A percentile compares a stretch with the other conserved stretches of the same genome.
phyloP scores from a whole-genome alignment of 1,140 invertebrate species.

The Protaetia brevitarsis region DNA sequence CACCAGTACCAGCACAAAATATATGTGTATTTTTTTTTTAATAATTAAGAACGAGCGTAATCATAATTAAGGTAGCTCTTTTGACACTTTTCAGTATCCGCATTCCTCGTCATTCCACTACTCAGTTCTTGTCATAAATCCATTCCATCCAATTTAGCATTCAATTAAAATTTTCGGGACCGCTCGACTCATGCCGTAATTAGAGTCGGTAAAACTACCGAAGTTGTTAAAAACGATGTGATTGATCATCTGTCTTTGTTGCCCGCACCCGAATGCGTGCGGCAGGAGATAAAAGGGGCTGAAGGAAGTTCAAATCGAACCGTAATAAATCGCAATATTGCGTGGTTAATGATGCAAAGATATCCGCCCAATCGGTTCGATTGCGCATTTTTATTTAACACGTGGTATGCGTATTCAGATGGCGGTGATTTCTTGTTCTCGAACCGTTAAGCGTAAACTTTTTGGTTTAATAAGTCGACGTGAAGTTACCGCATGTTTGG shows the following conservation, averaged over 20 bases:
- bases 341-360: neutral
- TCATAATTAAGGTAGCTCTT: no score
- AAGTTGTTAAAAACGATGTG: neutral
- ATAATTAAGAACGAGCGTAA: no score
- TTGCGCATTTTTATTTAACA: neutral
- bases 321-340: neutral
- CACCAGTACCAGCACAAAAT: no score
- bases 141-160: neutral
- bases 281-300: neutral
- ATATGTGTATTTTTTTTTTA: no score
- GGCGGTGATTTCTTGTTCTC: neutral
- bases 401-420: neutral
- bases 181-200: slow-evolving; percentile 1
- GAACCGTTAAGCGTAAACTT: neutral
- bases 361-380: neutral
- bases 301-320: neutral
- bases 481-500: no score
- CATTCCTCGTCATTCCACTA: no score
- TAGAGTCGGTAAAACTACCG: neutral
- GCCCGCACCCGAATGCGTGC: neutral
- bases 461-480: neutral
- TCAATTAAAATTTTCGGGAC: neutral
- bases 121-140: no score
- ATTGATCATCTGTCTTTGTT: slow-evolving; percentile 6
- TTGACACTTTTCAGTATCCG: no score